Base-by-base conservation (phyloP, 2,113 vertebrate genomes). In the Puntigrus tetrazona region DNA sequence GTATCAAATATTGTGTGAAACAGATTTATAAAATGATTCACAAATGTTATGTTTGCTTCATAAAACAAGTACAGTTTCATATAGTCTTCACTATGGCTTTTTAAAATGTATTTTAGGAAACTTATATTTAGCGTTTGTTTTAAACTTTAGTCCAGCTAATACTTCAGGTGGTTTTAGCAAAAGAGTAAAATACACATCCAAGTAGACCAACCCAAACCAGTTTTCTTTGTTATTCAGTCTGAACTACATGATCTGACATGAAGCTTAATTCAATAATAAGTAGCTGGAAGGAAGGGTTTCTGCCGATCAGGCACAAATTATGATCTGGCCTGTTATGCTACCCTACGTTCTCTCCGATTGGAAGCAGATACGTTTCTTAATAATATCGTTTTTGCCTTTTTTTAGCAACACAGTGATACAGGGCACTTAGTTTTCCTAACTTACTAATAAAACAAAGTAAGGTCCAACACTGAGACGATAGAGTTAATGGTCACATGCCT, bases 191-290 rank as follows among this genome's bases (percentile, higher is more conserved):
- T 7, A 14, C 4, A 36, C n/a, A 41, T 41, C 52, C 47, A 41
- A 61, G 52, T 7, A 59, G 55, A 57, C n/a, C 27, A 78, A 38
- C 13, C 25, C 14, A 65, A 79, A 79, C 22, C 22, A 29, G 52
- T 38, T 75, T 5, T n/a, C 45, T 27, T 16, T 50, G 43, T 75
- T 31, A 75, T 31, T 25, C 52, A 45, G 11, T 74, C 47, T 55
- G 36, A 78, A 7, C n/a, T 41, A 27, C 36, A 63, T 61, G 77
- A 78, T 61, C 77, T 11, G 55, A 78, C 77, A 78, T 43, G n/a
- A 78, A 78, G 34, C 8, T 43, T 78, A 36, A 63, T 63, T 43
- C 36, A 78, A 6, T 43, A 29, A 63, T 63, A 63, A 4, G 20
- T 79, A 43, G 36, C 55, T 79, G 55, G 55, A 43, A 63, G 55